Evolutionary conservation across 2,113 vertebrate species (phyloP).

Genomic region (Indri indri): DNA sequence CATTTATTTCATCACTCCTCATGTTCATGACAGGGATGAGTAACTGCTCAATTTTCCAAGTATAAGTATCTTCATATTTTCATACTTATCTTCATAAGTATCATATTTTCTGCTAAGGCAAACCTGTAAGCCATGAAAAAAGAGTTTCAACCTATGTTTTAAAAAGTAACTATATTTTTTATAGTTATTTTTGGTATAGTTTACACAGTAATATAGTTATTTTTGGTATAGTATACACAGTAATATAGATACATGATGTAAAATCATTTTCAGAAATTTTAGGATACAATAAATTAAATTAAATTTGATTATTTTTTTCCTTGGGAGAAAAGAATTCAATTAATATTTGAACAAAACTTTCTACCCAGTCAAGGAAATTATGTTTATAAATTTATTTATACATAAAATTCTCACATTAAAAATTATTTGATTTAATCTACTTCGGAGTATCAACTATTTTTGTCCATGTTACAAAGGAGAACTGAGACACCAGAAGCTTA

Average conservation of each 20-base stretch:
- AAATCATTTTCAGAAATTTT: neutral
- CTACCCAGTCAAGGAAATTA: neutral
- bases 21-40: neutral
- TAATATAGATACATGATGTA: neutral
- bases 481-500: neutral
- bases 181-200: no score
- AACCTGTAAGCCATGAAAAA: neutral
- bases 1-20: neutral
- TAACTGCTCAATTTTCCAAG: neutral
- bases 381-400: neutral
- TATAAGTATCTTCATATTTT: neutral
- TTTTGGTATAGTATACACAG: neutral
- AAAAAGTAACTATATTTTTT: slow-evolving; percentile 16
- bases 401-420: neutral
- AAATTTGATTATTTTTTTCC: neutral
- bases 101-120: neutral
- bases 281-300: neutral
- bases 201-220: neutral
- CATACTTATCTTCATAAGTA: no score
- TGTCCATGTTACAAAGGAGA: neutral
- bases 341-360: neutral
- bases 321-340: neutral
- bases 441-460: neutral
- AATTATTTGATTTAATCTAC: neutral
- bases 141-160: neutral